Percentiles rank a stretch among this genome's conserved stretches.
phyloP scores from a whole-genome alignment of 2,797 vertebrate genomes.

The Chloroceryle inda region DNA sequence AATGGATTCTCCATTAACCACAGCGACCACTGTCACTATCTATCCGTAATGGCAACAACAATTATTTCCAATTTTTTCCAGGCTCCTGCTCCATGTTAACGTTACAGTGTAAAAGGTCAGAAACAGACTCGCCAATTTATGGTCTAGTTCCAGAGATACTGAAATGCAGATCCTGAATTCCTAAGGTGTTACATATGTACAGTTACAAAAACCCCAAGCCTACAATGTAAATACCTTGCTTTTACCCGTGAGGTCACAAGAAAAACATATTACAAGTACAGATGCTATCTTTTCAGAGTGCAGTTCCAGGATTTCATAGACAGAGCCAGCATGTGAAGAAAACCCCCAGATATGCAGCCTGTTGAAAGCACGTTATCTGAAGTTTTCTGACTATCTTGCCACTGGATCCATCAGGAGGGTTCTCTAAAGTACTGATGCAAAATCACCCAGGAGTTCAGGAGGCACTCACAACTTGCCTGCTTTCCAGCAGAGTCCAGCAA shows the following conservation, averaged over 20 bases:
- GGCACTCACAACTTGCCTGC: neutral
- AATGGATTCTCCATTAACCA: neutral
- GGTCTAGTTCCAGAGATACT: neutral
- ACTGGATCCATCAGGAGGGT: neutral
- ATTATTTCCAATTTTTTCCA: neutral
- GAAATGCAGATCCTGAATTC: neutral
- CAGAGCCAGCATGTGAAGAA: neutral
- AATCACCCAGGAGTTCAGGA: neutral
- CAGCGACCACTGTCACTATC: neutral
- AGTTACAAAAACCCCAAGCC: neutral
- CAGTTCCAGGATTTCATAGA: neutral
- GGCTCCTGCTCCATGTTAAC: neutral
- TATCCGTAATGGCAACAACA: neutral
- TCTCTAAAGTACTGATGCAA: neutral
- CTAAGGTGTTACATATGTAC: neutral
- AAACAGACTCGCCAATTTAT: neutral
- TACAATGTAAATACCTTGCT: neutral
- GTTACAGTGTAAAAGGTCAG: neutral
- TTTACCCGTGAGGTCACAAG: neutral
- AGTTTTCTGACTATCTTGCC: neutral
- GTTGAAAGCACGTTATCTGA: neutral
- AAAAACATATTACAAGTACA: neutral
- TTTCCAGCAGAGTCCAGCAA: neutral
- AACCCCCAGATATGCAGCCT: accelerated
- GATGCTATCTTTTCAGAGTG: neutral